Conservation (phyloP, 2,888 invertebrate genomes). For the Eulithis testata region DNA sequence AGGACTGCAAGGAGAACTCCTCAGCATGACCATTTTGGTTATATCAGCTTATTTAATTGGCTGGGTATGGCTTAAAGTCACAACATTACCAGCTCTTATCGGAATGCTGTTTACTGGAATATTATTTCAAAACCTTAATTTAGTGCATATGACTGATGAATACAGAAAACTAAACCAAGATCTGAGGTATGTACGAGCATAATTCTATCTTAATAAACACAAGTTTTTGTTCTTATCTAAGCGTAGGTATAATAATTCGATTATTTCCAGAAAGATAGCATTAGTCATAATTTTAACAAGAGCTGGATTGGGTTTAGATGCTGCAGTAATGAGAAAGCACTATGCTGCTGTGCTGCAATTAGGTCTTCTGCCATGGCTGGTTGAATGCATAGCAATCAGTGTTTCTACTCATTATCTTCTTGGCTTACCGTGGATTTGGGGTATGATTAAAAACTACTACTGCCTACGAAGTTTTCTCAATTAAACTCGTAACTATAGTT, state of each 20-base stretch:
- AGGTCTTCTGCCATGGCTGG: constrained; percentile 90
- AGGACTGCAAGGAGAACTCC: constrained; percentile 87
- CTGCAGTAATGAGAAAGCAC: constrained; percentile 88
- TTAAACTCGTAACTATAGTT: background rate
- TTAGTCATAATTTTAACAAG: constrained; percentile 92
- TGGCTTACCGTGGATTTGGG: constrained; percentile 91
- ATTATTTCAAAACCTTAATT: constrained; percentile 86
- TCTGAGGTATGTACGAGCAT: constrained; percentile 79
- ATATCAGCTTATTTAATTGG: constrained; percentile 89
- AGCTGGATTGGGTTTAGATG: constrained; percentile 93
- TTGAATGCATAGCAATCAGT: constrained; percentile 88
- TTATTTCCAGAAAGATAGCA: constrained; percentile 88
- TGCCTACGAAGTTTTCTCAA: background rate
- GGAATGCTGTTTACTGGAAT: constrained; percentile 91
- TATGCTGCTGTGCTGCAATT: constrained; percentile 89
- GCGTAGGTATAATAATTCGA: background rate
- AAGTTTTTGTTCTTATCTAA: background rate
- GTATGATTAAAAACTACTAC: constrained; percentile 48
- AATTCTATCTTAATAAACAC: background rate
- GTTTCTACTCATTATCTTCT: constrained; percentile 87
- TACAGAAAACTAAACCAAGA: constrained; percentile 87
- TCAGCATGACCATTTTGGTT: constrained; percentile 86
- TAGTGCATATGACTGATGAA: constrained; percentile 85
- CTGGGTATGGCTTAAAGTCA: constrained; percentile 87
- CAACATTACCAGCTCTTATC: constrained; percentile 89